Evolutionary conservation across 2,888 invertebrate species (phyloP).

Genomic region (Oegoconia quadripuncta): DNA sequence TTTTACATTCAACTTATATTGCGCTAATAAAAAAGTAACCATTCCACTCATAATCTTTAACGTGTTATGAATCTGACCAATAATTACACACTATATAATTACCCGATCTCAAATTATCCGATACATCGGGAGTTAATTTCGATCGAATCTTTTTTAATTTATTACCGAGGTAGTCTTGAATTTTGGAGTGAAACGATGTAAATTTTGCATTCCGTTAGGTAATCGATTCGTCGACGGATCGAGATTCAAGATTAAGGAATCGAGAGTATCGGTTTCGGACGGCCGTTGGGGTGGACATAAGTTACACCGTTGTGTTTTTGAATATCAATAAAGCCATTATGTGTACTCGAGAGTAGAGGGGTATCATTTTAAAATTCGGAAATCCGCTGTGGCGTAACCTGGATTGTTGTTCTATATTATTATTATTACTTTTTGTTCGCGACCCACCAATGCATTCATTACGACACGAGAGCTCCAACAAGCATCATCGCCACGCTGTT

Average conservation of each 20-base stretch:
- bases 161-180: slow-evolving; percentile 25
- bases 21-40: too few relatives aligned
- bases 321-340: too few relatives aligned
- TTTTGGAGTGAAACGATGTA: slow-evolving; percentile 33
- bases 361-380: too few relatives aligned
- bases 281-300: slow-evolving; percentile 19
- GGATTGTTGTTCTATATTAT: too few relatives aligned
- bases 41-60: neutral
- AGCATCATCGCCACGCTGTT: too few relatives aligned
- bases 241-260: slow-evolving; percentile 49
- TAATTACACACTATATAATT: slow-evolving; percentile 19
- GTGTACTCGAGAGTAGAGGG: too few relatives aligned
- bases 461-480: too few relatives aligned
- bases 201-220: slow-evolving; percentile 39
- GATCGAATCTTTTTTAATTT: too few relatives aligned
- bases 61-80: slow-evolving; percentile 5
- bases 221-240: slow-evolving; percentile 43
- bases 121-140: slow-evolving; percentile 10
- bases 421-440: too few relatives aligned
- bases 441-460: too few relatives aligned
- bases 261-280: slow-evolving; percentile 32
- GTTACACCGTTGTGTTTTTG: slow-evolving; percentile 33
- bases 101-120: slow-evolving; percentile 12
- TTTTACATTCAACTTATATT: too few relatives aligned
- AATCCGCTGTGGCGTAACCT: too few relatives aligned